phyloP scores from a whole-genome alignment of 2,113 vertebrate species.

The Leucosticte australis region DNA sequence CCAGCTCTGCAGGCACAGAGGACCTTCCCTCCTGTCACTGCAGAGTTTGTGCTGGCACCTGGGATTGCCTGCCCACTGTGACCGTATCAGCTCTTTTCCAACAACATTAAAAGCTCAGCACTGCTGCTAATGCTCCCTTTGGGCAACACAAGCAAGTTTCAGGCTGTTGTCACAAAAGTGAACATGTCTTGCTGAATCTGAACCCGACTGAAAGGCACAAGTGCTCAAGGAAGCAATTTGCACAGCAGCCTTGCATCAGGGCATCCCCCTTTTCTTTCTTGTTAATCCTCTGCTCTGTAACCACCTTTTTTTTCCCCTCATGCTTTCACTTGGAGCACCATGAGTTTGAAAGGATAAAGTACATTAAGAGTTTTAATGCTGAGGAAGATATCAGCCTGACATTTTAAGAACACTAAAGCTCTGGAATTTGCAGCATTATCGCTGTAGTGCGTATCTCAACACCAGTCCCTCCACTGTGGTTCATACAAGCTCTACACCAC shows the following conservation, averaged over 20 bases:
- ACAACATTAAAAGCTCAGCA: background rate
- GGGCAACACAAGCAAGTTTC: background rate
- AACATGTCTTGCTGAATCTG: background rate
- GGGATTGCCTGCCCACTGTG: background rate
- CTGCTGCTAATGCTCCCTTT: background rate
- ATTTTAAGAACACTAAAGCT: constrained; percentile 56
- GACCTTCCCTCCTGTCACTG: background rate
- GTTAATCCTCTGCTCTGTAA: constrained; percentile 7
- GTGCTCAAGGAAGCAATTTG: background rate
- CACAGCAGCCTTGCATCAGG: background rate
- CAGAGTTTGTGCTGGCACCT: background rate
- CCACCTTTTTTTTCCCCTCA: background rate
- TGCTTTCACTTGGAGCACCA: background rate
- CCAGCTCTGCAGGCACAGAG: background rate
- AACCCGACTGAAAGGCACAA: background rate
- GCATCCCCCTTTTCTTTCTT: constrained; percentile 9
- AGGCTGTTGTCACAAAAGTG: background rate
- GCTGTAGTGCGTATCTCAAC: background rate
- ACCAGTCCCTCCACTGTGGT: background rate
- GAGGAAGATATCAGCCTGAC: constrained; percentile 60
- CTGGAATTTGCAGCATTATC: constrained; percentile 64
- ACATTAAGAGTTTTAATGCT: constrained; percentile 61
- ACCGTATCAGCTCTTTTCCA: background rate
- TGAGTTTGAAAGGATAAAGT: constrained; percentile 57
- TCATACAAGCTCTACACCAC: background rate